phyloP scores from a whole-genome alignment of 1,140 invertebrate genomes.

The Bacillus rossius region DNA sequence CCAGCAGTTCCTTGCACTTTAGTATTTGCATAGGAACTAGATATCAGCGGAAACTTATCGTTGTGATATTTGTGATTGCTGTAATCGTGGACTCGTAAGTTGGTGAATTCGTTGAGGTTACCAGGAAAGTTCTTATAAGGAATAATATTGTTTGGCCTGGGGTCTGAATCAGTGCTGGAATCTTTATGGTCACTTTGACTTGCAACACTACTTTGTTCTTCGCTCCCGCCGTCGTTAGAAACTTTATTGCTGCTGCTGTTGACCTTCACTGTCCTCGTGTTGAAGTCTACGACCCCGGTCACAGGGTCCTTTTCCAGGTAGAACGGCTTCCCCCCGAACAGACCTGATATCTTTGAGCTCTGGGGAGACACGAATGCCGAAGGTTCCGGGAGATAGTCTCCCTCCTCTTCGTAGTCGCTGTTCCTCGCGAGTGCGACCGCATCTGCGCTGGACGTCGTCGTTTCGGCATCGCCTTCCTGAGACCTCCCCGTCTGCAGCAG shows the following conservation, averaged over 20 bases:
- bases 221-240: constrained; percentile 25
- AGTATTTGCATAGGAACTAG: constrained; percentile 63
- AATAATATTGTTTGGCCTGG: not conserved
- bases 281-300: constrained; percentile 58
- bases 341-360: no score
- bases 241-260: constrained; percentile 31
- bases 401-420: no score
- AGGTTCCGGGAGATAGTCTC: no score
- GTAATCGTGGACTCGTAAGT: not conserved
- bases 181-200: constrained; percentile 12
- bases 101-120: not conserved
- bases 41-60: constrained; percentile 58
- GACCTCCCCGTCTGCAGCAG: no score
- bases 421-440: no score
- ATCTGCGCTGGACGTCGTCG: no score
- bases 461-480: no score
- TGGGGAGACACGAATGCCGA: no score
- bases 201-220: constrained; percentile 1
- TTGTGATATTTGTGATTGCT: constrained; percentile 35
- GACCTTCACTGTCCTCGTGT: constrained; percentile 42
- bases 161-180: no score
- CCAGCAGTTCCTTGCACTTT: constrained; percentile 55
- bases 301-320: constrained; percentile 61
- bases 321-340: constrained; percentile 56
- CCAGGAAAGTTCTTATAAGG: not conserved